Evolutionary conservation across 2,797 vertebrate genomes (phyloP).

Genomic region (Pterois miles): DNA sequence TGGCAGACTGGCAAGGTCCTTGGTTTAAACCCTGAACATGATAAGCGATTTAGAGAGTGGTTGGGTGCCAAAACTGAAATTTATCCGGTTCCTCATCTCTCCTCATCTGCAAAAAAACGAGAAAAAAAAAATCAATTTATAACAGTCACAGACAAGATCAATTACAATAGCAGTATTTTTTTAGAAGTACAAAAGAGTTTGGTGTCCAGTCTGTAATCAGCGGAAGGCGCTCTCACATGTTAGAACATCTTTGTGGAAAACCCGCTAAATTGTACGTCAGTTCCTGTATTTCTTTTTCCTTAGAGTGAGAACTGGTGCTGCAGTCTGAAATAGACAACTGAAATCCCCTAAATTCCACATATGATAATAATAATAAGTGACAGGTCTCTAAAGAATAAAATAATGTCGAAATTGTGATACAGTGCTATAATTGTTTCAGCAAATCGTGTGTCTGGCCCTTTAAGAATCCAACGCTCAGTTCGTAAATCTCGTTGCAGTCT

Average conservation of each 20-base stretch:
- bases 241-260: conserved; percentile 53
- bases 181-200: background rate
- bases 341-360: rapidly evolving
- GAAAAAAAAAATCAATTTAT: background rate
- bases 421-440: background rate
- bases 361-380: background rate
- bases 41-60: background rate
- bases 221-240: conserved; percentile 6
- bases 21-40: background rate
- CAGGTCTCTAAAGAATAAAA: background rate
- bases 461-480: conserved; percentile 51
- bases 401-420: background rate
- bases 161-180: background rate
- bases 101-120: background rate
- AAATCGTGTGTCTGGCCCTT: conserved; percentile 49
- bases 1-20: background rate
- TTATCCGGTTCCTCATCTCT: background rate
- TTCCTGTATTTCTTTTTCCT: conserved; percentile 63
- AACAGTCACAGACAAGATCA: background rate
- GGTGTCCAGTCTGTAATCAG: background rate
- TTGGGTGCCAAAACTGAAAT: background rate
- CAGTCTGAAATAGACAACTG: background rate
- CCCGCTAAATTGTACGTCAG: conserved; percentile 58
- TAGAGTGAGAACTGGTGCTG: background rate
- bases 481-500: conserved; percentile 64